phyloP scores from a whole-genome alignment of 2,113 vertebrate genomes.

The Lonchura striata region DNA sequence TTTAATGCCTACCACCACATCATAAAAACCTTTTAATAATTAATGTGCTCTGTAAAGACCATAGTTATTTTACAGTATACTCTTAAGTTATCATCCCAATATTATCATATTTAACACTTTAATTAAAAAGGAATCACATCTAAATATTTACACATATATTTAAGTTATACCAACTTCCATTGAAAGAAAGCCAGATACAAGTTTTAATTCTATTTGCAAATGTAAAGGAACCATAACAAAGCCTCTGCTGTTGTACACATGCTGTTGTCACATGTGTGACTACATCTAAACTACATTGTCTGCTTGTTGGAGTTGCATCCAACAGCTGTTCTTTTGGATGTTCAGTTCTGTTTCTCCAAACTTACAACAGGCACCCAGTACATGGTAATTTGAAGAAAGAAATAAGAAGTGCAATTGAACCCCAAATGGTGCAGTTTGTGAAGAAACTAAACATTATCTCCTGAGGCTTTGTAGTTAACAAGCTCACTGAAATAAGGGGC shows the following conservation, averaged over 20 bases:
- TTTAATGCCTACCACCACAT: neutral
- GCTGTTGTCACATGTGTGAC: no score
- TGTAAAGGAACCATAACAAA: neutral
- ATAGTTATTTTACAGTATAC: neutral
- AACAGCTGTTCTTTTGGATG: neutral
- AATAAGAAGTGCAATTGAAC: neutral
- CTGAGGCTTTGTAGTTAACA: neutral
- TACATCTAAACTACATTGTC: neutral
- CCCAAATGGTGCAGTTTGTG: neutral
- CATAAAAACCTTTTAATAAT: neutral
- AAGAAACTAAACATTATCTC: neutral
- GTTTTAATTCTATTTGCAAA: neutral
- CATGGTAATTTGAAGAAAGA: neutral
- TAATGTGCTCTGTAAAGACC: neutral
- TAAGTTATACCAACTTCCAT: neutral
- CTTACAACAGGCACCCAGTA: fast-evolving
- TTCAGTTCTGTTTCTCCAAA: neutral
- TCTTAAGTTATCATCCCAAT: neutral
- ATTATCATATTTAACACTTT: neutral
- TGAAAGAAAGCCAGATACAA: neutral
- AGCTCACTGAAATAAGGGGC: neutral
- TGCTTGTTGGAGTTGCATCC: neutral
- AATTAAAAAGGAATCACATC: neutral
- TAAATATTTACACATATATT: neutral
- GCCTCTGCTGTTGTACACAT: neutral